Percentiles rank a stretch among this genome's conserved stretches.
phyloP scores from a whole-genome alignment of 2,113 vertebrate species.

The Antennarius striatus region DNA sequence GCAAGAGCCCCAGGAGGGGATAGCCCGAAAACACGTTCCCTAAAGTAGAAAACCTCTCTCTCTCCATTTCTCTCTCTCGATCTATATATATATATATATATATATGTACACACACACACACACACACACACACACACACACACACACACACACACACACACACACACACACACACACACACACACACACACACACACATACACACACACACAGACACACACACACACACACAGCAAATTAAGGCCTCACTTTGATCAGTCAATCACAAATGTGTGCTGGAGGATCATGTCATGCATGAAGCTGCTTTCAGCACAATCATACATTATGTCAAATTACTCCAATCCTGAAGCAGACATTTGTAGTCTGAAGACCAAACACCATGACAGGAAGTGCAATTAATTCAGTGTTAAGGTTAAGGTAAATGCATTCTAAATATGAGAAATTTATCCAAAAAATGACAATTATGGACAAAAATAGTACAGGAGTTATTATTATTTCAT shows the following conservation, averaged over 20 bases:
- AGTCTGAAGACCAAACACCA: constrained; percentile 18
- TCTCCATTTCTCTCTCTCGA: too few species aligned
- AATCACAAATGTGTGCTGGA: constrained; percentile 42
- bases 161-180: neutral
- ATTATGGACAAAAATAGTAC: neutral
- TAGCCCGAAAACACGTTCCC: constrained; percentile 43
- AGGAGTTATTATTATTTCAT: neutral
- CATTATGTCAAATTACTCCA: constrained; percentile 47
- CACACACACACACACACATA: neutral
- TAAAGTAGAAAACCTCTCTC: constrained; percentile 50
- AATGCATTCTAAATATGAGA: neutral
- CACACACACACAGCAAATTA: constrained; percentile 9
- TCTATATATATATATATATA: neutral
- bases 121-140: too few species aligned
- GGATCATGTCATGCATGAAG: constrained; percentile 44
- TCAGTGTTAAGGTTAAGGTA: neutral
- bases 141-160: too few species aligned
- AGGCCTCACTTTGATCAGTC: constrained; percentile 43
- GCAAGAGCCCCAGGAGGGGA: constrained; percentile 65
- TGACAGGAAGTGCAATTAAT: neutral
- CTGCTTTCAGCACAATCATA: constrained; percentile 49
- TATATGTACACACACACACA: neutral
- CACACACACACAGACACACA: neutral
- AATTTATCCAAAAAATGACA: constrained; percentile 46
- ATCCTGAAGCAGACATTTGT: constrained; percentile 16